A percentile compares a stretch with the other conserved stretches of the same genome.
Evolutionary conservation across 2,113 vertebrate species (phyloP).

Genomic region (Dolichallabes microphthalmus): DNA sequence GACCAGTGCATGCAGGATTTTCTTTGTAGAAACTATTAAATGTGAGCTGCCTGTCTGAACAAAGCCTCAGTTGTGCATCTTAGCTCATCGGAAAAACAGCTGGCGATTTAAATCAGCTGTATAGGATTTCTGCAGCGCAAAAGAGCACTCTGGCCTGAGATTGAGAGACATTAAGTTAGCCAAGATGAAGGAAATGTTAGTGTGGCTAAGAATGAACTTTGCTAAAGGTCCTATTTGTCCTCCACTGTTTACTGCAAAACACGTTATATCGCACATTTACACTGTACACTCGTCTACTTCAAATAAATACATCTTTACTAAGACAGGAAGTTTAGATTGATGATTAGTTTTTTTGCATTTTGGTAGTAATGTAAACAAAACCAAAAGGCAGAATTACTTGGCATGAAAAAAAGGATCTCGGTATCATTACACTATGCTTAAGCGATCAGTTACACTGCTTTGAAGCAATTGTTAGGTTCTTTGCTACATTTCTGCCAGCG

Average conservation of each 20-base stretch:
- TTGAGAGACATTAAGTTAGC: not conserved
- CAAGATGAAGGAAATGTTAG: not conserved
- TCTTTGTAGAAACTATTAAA: not conserved
- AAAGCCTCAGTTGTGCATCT: not conserved
- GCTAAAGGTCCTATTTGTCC: not conserved
- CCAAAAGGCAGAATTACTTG: not conserved
- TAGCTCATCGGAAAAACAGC: not conserved
- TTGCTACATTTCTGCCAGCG: not conserved
- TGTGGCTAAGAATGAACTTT: not conserved
- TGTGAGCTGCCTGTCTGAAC: not conserved
- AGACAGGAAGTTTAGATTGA: not conserved
- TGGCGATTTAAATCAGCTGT: not conserved
- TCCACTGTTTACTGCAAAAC: not conserved
- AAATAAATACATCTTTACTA: not conserved
- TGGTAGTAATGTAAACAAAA: too few relatives aligned
- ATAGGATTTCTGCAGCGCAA: not conserved
- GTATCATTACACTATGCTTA: not conserved
- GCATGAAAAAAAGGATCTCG: not conserved
- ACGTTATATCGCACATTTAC: not conserved
- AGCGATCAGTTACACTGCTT: not conserved
- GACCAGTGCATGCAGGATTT: not conserved
- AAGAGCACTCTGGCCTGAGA: not conserved
- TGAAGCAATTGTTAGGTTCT: not conserved
- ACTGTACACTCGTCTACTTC: not conserved
- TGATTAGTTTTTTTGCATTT: too few relatives aligned